A percentile compares a stretch with the other conserved stretches of the same genome.
phyloP scores from a whole-genome alignment of 2,113 vertebrate species.

The Perca fluviatilis region DNA sequence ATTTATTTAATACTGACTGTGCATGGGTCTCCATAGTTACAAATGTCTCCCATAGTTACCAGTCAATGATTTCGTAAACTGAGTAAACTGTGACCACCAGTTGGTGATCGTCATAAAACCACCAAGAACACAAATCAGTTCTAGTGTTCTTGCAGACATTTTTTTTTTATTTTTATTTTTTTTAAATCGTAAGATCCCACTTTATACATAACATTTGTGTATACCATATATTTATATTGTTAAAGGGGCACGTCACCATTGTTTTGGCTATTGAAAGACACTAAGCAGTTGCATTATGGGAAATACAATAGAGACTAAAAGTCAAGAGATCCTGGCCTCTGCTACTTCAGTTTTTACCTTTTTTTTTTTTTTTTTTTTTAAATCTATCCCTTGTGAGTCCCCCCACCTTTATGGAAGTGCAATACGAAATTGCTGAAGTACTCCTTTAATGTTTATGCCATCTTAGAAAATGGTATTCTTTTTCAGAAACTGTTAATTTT shows the following conservation, averaged over 20 bases:
- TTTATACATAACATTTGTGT: background rate
- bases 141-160: too few relatives aligned
- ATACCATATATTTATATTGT: background rate
- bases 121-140: background rate
- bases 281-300: background rate
- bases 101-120: background rate
- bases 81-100: background rate
- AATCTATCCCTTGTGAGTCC: too few relatives aligned
- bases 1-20: background rate
- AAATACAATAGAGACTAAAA: background rate
- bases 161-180: too few relatives aligned
- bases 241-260: background rate
- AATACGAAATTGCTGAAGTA: too few relatives aligned
- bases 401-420: too few relatives aligned
- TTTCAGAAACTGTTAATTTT: too few relatives aligned
- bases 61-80: background rate
- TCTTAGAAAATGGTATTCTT: too few relatives aligned
- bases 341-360: background rate
- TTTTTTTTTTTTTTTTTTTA: too few relatives aligned
- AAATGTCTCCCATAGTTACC: background rate
- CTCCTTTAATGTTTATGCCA: too few relatives aligned
- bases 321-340: background rate
- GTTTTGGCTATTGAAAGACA: background rate
- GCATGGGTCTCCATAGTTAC: background rate
- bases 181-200: background rate